A percentile compares a stretch with the other conserved stretches of the same genome.
These are phyloP conservation scores for Apteryx mantelli DNA, from an alignment of 2,113 vertebrate species.

Conservation along the genomic window DNA sequence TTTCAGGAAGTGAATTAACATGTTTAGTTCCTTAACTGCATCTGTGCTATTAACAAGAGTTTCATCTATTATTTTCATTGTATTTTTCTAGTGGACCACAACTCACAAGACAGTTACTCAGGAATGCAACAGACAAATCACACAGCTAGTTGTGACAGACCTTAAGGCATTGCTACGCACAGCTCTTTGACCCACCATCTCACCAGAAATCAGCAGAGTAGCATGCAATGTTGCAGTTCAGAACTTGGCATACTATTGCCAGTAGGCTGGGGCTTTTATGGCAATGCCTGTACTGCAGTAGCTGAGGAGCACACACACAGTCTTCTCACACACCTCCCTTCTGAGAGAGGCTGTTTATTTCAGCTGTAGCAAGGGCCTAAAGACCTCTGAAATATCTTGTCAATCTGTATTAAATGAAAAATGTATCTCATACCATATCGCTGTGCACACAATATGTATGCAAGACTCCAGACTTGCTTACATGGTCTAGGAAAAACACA, in stretches of 20 bases:
- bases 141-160: not conserved
- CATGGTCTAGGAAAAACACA: not conserved
- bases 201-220: not conserved
- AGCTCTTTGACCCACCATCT: not conserved
- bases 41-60: not conserved
- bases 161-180: not conserved
- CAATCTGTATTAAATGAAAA: not conserved
- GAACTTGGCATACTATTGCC: not conserved
- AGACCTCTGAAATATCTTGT: not conserved
- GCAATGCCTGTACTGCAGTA: rapidly evolving
- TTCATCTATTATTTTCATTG: not conserved
- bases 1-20: not conserved
- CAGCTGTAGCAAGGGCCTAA: not conserved
- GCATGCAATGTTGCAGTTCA: rapidly evolving
- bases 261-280: not conserved
- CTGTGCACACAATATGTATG: not conserved
- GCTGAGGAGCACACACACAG: rapidly evolving
- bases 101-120: rapidly evolving
- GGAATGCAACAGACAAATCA: not conserved
- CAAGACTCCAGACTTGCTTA: not conserved
- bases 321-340: not conserved
- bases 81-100: not conserved
- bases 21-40: not conserved
- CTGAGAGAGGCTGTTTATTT: not conserved
- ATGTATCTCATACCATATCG: not conserved